phyloP scores from a whole-genome alignment of 2,888 invertebrate species.

The Pteria penguin region DNA sequence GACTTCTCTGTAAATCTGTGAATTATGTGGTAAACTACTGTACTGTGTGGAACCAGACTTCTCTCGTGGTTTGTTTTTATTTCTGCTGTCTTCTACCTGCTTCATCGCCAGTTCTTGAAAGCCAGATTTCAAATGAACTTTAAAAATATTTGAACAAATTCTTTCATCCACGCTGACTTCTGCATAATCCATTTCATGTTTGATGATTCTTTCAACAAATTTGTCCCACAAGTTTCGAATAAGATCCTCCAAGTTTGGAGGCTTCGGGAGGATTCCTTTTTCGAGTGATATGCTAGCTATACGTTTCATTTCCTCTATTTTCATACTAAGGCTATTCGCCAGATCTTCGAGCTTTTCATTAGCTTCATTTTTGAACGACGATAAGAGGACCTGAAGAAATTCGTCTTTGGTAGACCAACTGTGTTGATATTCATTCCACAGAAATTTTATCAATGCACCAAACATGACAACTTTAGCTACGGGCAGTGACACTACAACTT shows the following conservation, averaged over 20 bases:
- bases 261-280: background rate
- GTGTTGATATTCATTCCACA: background rate
- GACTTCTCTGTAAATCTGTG: background rate
- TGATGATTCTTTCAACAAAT: conserved; percentile 3
- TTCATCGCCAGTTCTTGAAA: background rate
- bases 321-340: background rate
- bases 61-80: background rate
- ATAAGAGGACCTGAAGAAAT: background rate
- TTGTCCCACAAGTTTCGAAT: conserved; percentile 10
- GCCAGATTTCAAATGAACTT: background rate
- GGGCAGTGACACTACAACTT: background rate
- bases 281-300: background rate
- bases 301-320: background rate
- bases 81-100: background rate
- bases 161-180: background rate
- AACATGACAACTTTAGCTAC: background rate
- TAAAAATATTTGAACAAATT: background rate
- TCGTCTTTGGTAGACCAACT: background rate
- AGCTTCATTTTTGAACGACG: background rate
- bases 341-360: background rate
- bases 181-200: conserved; percentile 11
- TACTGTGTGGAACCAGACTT: background rate
- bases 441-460: background rate
- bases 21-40: background rate
- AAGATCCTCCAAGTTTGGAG: background rate